These are phyloP conservation scores for Drosophila eugracilis DNA, from an alignment of 1,140 invertebrate genomes.

Conservation along the genomic window DNA sequence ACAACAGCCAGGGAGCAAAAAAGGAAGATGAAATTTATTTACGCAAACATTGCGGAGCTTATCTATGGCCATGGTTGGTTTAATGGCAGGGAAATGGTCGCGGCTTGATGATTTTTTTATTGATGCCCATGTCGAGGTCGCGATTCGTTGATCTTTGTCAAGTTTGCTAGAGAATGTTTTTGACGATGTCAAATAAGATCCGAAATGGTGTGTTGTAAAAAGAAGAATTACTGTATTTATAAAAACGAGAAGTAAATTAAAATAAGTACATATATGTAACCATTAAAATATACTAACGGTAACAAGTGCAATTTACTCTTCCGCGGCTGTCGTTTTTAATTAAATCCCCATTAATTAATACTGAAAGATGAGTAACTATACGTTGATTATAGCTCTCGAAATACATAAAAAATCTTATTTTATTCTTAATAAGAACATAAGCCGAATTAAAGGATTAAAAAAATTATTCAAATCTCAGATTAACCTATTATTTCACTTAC, in stretches of 20 bases:
- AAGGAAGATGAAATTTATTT: slow-evolving; percentile 49
- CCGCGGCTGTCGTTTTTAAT: background rate
- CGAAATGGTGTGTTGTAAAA: background rate
- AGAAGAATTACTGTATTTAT: background rate
- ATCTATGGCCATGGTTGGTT: slow-evolving; percentile 49
- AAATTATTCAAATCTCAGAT: no score
- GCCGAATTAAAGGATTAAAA: no score
- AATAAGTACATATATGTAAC: background rate
- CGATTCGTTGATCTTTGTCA: slow-evolving; percentile 26
- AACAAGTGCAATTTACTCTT: background rate
- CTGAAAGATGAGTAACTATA: background rate
- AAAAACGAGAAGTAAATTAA: background rate
- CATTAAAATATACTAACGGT: background rate
- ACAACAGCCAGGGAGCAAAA: background rate
- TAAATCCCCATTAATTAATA: background rate
- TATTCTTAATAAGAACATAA: no score
- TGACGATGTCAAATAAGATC: slow-evolving; percentile 20
- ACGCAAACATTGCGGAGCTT: slow-evolving; percentile 60
- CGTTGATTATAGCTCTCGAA: background rate
- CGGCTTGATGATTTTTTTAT: slow-evolving; percentile 50
- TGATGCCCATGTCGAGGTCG: slow-evolving; percentile 31
- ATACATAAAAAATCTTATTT: no score
- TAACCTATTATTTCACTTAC: no score
- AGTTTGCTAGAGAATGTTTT: slow-evolving; percentile 6
- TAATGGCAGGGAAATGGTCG: slow-evolving; percentile 47